phyloP scores from a whole-genome alignment of 2,888 invertebrate genomes.

The Petrolisthes manimaculis region DNA sequence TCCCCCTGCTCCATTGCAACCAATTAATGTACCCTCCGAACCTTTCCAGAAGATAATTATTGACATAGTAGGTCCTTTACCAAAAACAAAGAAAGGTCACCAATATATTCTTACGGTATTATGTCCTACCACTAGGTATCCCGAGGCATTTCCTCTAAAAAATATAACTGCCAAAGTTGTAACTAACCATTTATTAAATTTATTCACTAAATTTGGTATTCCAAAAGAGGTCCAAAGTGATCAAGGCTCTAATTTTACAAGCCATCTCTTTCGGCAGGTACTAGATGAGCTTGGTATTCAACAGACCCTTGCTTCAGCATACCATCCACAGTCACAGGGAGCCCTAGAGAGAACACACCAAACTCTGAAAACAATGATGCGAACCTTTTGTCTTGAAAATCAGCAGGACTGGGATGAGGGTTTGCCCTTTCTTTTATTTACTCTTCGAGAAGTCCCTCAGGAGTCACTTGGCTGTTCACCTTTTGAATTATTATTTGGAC shows the following conservation, averaged over 20 bases:
- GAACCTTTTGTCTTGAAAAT: too few relatives aligned
- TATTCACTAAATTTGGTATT: constrained; percentile 27
- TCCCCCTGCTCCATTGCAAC: constrained; percentile 18
- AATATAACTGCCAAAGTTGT: constrained; percentile 13
- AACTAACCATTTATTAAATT: background rate
- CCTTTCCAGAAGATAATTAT: constrained; percentile 26
- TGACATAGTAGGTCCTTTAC: constrained; percentile 30
- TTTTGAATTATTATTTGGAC: too few relatives aligned
- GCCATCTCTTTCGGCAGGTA: too few relatives aligned
- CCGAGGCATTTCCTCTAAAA: constrained; percentile 27
- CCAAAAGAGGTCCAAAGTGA: constrained; percentile 23
- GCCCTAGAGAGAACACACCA: too few relatives aligned
- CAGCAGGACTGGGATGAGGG: too few relatives aligned
- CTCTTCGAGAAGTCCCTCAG: too few relatives aligned
- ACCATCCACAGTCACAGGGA: too few relatives aligned
- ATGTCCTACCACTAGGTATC: constrained; percentile 24
- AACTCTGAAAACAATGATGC: too few relatives aligned
- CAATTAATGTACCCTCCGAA: background rate
- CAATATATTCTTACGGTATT: constrained; percentile 29
- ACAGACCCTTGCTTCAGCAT: too few relatives aligned
- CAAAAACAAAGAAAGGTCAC: constrained; percentile 19
- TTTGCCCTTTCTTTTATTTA: too few relatives aligned
- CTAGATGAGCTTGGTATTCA: too few relatives aligned
- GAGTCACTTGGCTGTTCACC: too few relatives aligned
- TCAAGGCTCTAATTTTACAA: constrained; percentile 26